Base-by-base conservation (phyloP, 2,888 invertebrate species). In the Trichopoda pennipes region DNA sequence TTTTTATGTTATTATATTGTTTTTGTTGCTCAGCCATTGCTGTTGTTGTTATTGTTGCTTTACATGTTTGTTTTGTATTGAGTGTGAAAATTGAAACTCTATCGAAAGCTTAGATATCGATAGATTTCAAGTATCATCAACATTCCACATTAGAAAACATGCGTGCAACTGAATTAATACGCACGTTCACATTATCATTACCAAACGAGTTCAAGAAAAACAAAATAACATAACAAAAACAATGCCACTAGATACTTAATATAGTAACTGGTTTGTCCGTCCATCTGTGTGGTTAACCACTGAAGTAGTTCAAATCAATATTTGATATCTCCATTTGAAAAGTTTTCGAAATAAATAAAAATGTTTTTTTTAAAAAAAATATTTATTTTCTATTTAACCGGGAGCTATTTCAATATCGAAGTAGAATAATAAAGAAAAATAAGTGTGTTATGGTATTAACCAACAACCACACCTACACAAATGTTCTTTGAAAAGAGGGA, bases 61-160 rank as follows among this genome's bases (percentile, higher is more conserved):
- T 28, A 38, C 28, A 28, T 28, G 28, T 28, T 8, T 4, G 7
- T 16, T 38, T 68, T 23, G 61, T 68, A 69, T 69, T 80, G 60
- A 77, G 72, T 81, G 76, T 81, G 69, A 78, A 78, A 81, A 81
- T 74, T 69, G 64, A 81, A 78, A 78, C 77, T 64, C 23, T 70
- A 70, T 60, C 63, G 77, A 74, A 47, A 78, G 69, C 56, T 61
- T 56, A 55, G 21, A 66, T 81, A 69, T 63, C 42, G 63, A 55
- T 69, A 49, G 78, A 70, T 77, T 78, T 81, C 69, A 74, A 74
- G 78, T 74, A 64, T 17, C 51, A 81, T 58, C 74, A 74, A 74
- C 77, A 81, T 81, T 74, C 81, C 81, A n/a, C n/a, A 81, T 77
- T 35, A 23, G 35, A 66, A 74, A 72, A 44, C 35, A 73, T 76